phyloP scores from a whole-genome alignment of 2,113 vertebrate species.

The Shinisaurus crocodilurus region DNA sequence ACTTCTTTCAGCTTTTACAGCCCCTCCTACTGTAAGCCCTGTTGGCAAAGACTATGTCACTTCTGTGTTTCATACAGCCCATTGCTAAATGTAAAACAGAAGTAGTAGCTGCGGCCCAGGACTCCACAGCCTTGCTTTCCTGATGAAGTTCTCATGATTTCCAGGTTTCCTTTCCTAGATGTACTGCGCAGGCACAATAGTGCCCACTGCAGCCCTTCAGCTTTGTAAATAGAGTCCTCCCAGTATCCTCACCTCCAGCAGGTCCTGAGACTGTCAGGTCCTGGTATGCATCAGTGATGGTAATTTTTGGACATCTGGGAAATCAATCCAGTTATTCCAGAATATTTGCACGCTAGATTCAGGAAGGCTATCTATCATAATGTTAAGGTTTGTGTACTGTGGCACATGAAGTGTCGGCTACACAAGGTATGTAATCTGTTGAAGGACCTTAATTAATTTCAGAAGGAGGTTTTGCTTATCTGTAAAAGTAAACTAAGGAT shows the following conservation, averaged over 20 bases:
- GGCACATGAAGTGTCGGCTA: not conserved
- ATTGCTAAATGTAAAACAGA: not conserved
- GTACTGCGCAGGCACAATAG: not conserved
- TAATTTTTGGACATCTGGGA: not conserved
- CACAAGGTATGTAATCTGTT: not conserved
- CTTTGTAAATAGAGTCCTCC: not conserved
- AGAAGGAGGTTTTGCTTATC: constrained; percentile 35
- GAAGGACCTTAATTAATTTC: not conserved
- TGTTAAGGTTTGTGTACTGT: no score
- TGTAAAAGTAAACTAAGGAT: not conserved
- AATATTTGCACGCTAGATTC: not conserved
- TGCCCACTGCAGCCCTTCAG: not conserved
- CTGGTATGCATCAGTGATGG: not conserved
- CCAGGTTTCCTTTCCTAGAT: not conserved
- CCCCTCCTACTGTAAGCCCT: not conserved
- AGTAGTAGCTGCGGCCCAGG: not conserved
- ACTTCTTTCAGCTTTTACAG: not conserved
- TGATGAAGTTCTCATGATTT: not conserved
- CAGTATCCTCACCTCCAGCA: not conserved
- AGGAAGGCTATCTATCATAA: no score
- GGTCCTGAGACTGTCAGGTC: not conserved
- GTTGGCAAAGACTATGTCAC: not conserved
- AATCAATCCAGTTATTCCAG: not conserved
- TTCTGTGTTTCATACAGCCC: not conserved
- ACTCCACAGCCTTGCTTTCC: not conserved